Base-by-base conservation (phyloP, 2,113 vertebrate species). In the Lagopus muta region DNA sequence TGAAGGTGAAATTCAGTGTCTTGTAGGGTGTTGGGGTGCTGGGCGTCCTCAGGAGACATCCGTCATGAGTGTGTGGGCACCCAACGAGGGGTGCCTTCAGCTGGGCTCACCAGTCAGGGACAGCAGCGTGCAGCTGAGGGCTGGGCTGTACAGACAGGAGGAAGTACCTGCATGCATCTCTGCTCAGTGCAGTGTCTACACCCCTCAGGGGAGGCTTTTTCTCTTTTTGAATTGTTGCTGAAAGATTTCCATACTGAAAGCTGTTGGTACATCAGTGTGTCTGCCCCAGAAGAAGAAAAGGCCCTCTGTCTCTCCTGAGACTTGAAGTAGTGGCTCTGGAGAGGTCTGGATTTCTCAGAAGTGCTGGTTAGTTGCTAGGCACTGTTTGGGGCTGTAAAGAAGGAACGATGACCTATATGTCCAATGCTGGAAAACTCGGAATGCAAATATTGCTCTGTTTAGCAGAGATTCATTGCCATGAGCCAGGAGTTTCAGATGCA, bases 121-220 rank as follows among this genome's bases (percentile, higher is more conserved):
- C 0, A 0, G 34, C 0, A 22, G 6, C 7, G 45, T 1, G 1
- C 38, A 8, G 74, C 17, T 25, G 40, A 11, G 21, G 15, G 61
- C 54, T 3, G 1, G 30, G 42, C 42, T 9, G 24, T 42, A 11
- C 40, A 47, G 86, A 11, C 8, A 14, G 43, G 38, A 28, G 34
- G 36, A 57, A 54, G 30, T 48, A 27, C 19, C 21, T 17, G 48
- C 25, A 43, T 27, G 10, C 27, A 7, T 60, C 55, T 42, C 76
- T 64, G 42, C 25, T 72, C 28, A 30, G 25, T 19, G 24, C 16
- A 67, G 81, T 48, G 34, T 28, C 57, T 88, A 47, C 15, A 77
- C 8, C 45, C 8, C 45, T 69, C 47, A 18, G 28, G 42, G 76
- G 47, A 45, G 72, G 32, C 42, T 69, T 19, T 50, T 50, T 38